Base-by-base conservation (phyloP, 2,113 vertebrate genomes). In the Catagonus wagneri region DNA sequence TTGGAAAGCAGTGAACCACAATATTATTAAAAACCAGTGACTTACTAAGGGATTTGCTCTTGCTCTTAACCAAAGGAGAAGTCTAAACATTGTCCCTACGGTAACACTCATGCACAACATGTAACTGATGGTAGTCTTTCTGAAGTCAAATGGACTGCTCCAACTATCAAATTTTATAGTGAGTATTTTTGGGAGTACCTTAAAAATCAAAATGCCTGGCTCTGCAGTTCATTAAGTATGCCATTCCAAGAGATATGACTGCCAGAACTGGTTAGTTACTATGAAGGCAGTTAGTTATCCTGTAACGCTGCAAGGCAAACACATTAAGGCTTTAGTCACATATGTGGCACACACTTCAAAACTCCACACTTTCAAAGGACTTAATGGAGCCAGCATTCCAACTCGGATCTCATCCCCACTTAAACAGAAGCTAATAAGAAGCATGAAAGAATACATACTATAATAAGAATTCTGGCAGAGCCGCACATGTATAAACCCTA, bases 351-450 rank as follows among this genome's bases (percentile, higher is more conserved):
- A 85, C 6, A 74, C 91, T 96, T 97, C 96, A 88, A 86, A 97
- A 93, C 52, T 69, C 93, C 72, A 95, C 93, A 72, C 61, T 96
- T 95, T 85, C 72, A 89, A 98, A 90, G 81, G 84, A 89, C 39
- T 93, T 93, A 83, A 13, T 95, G 76, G 36, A 97, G 89, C 50
- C 66, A 96, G 50, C 44, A 83, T 96, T 76, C 61, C 88, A 97
- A 97, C 84, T 76, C 58, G 97, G 58, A 78, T 65, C 90, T 90
- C 78, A 71, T 39, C 61, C 91, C 61, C 91, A 79, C 76, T 69
- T 97, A 94, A 94, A 97, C n/a, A 14, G 95, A 97, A 97, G 90
- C 95, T 96, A 98, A 72, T 93, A 89, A 97, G 92, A 97, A 96
- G 96, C 90, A 97, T 0, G 4, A 96, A 95, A 96, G 61, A 7